phyloP scores from a whole-genome alignment of 2,888 invertebrate species.

The Tipula vernalis region DNA sequence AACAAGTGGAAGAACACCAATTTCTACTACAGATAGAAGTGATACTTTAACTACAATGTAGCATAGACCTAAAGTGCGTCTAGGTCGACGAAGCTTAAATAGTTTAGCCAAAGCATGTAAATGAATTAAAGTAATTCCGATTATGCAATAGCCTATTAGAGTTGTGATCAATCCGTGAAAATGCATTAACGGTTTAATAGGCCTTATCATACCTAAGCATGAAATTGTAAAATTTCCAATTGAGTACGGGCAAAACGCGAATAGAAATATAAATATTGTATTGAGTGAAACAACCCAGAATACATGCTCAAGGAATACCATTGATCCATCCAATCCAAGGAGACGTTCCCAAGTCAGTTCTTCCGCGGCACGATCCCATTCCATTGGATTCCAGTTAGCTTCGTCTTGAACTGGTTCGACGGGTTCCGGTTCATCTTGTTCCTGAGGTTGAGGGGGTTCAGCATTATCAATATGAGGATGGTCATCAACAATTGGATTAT shows the following conservation, averaged over 20 bases:
- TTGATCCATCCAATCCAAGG: constrained; percentile 89
- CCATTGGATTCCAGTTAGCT: constrained; percentile 96
- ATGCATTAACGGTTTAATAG: constrained; percentile 48
- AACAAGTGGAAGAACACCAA: constrained; percentile 89
- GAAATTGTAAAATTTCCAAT: constrained; percentile 79
- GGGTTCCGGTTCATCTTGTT: constrained; percentile 35
- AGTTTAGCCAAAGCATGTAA: constrained; percentile 75
- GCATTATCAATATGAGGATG: constrained; percentile 25
- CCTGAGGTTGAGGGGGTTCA: constrained; percentile 28
- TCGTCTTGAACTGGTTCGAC: constrained; percentile 42
- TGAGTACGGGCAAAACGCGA: constrained; percentile 94
- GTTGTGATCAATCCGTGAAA: constrained; percentile 91
- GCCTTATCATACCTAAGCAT: constrained; percentile 42
- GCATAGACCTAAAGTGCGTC: constrained; percentile 79
- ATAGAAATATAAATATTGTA: constrained; percentile 90
- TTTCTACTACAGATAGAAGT: constrained; percentile 88
- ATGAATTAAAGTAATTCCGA: constrained; percentile 69
- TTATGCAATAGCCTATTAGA: constrained; percentile 82
- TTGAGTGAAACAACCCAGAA: constrained; percentile 98
- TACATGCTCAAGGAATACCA: constrained; percentile 95
- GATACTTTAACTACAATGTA: constrained; percentile 77
- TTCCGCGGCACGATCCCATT: constrained; percentile 95
- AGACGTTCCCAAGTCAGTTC: constrained; percentile 97
- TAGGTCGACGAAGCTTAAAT: constrained; percentile 65
- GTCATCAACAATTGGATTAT: constrained; percentile 23